phyloP scores from a whole-genome alignment of 2,888 invertebrate species.

The Lasioglossum pauxillum region DNA sequence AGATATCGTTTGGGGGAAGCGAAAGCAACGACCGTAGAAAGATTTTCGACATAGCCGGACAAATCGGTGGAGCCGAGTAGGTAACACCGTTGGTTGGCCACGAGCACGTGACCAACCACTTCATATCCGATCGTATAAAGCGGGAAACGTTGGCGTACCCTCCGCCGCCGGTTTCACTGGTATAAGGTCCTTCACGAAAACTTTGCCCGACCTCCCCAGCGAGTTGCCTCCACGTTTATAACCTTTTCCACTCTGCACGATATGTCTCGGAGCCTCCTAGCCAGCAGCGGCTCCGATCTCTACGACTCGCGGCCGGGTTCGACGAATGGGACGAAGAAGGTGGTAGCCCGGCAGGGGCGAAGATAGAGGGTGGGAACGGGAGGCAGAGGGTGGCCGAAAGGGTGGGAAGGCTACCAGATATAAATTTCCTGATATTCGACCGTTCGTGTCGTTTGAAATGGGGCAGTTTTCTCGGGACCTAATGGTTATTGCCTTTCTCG shows the following conservation, averaged over 20 bases:
- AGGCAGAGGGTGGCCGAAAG: conserved; percentile 48
- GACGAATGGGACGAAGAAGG: conserved; percentile 70
- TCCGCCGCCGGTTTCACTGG: conserved; percentile 30
- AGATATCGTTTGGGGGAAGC: neutral
- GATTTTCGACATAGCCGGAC: conserved; percentile 28
- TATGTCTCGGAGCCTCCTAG: conserved; percentile 69
- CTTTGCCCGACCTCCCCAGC: conserved; percentile 57
- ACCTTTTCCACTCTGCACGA: conserved; percentile 69
- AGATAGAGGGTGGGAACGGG: conserved; percentile 75
- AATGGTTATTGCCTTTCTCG: conserved; percentile 88
- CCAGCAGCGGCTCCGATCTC: conserved; percentile 49
- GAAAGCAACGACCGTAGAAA: neutral
- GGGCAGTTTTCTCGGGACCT: conserved; percentile 87
- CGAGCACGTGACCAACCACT: conserved; percentile 70
- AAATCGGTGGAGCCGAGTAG: conserved; percentile 54
- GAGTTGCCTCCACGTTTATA: conserved; percentile 71
- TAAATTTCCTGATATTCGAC: conserved; percentile 87
- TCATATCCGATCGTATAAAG: conserved; percentile 72
- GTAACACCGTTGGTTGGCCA: conserved; percentile 57
- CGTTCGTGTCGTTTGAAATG: conserved; percentile 87
- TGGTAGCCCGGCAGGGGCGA: conserved; percentile 80
- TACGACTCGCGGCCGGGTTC: conserved; percentile 57
- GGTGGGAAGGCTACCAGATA: conserved; percentile 82
- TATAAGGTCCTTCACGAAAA: conserved; percentile 53
- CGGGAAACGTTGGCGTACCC: conserved; percentile 51